These are phyloP conservation scores for Penaeus monodon DNA, from an alignment of 2,888 invertebrate species.

Conservation along the genomic window DNA sequence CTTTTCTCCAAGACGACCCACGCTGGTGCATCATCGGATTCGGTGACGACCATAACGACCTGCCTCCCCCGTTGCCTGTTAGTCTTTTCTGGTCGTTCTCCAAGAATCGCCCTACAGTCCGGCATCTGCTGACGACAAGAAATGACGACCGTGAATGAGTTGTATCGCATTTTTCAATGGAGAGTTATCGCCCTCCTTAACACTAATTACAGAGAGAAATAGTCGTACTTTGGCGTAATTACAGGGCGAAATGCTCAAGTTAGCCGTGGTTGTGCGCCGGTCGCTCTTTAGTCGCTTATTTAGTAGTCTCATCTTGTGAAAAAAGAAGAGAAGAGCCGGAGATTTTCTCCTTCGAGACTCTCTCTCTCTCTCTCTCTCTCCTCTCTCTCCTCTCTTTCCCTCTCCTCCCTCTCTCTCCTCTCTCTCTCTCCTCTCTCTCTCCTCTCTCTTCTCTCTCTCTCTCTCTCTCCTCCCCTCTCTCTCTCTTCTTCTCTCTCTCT, in stretches of 20 bases:
- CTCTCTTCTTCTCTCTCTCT: neutral
- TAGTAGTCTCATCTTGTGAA: neutral
- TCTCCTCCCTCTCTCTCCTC: neutral
- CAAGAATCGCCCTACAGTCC: neutral
- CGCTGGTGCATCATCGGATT: no score
- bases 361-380: neutral
- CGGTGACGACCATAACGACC: no score
- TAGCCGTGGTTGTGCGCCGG: no score
- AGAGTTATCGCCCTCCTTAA: constrained; percentile 18
- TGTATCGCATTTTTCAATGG: constrained; percentile 19
- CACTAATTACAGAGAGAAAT: constrained; percentile 37
- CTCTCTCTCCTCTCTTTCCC: neutral
- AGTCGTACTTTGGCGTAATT: constrained; percentile 26
- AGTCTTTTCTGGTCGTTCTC: no score
- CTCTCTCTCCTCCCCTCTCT: neutral
- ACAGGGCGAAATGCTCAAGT: constrained; percentile 10
- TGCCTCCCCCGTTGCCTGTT: no score
- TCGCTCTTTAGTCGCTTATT: no score
- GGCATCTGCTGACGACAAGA: neutral
- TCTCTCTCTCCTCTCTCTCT: neutral
- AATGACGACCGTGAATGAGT: constrained; percentile 24
- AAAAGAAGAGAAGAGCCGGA: neutral
- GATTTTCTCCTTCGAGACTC: neutral
- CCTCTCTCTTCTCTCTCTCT: neutral
- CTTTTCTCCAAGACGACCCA: no score